phyloP scores from a whole-genome alignment of 1,140 invertebrate genomes.

The Drosophila bocki region DNA sequence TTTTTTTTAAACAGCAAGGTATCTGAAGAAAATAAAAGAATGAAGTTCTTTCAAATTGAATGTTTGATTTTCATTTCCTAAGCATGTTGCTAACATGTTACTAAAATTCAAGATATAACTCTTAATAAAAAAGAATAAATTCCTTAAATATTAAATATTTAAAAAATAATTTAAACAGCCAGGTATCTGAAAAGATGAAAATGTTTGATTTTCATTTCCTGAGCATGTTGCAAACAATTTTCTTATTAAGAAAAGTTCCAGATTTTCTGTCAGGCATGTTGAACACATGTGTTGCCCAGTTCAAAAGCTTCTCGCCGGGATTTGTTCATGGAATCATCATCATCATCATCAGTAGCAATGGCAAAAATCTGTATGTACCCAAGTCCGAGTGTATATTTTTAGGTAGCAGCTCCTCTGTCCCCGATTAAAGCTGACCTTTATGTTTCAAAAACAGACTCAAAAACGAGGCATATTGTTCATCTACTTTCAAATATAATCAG shows the following conservation, averaged over 20 bases:
- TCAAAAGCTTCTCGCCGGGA: constrained; percentile 31
- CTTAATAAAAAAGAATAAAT: background rate
- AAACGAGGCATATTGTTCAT: constrained; percentile 17
- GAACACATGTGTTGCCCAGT: constrained; percentile 62
- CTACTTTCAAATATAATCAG: constrained; percentile 44
- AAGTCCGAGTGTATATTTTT: constrained; percentile 8
- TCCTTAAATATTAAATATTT: background rate
- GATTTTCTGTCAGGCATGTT: constrained; percentile 44
- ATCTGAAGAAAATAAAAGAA: background rate
- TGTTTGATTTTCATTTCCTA: constrained; percentile 1
- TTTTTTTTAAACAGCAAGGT: too few species aligned
- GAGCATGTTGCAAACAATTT: background rate
- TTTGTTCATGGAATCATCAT: constrained; percentile 45
- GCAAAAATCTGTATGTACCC: constrained; percentile 4
- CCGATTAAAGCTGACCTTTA: constrained; percentile 72
- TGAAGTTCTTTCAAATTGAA: background rate
- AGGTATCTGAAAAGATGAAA: background rate
- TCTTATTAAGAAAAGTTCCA: constrained; percentile 9
- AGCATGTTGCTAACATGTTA: background rate
- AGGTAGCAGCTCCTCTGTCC: background rate
- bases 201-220: constrained; percentile 5
- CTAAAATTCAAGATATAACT: background rate
- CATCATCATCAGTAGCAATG: constrained; percentile 43
- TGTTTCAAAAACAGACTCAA: constrained; percentile 27
- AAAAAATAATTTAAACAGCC: background rate